Evolutionary conservation across 2,888 invertebrate genomes (phyloP), one percentile per base, ranked within the genome.

Genomic region (Lasiommata megera): DNA sequence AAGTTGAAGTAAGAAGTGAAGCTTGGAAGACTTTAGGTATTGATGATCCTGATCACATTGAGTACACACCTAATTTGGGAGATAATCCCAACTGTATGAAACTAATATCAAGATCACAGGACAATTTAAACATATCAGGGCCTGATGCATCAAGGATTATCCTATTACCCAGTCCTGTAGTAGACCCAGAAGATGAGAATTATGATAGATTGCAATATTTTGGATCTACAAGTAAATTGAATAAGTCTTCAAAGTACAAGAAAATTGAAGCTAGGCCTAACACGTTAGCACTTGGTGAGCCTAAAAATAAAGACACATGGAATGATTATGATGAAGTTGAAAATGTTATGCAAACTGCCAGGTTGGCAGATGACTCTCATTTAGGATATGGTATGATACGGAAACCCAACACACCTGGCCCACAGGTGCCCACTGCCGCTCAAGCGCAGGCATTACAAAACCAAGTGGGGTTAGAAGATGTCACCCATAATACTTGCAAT

Each of bases 171-270:
- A 89, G 85, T 64, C 87, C 88, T 55, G 79, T 81, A 38, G 82
- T 90, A 16, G 90, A 88, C 56, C 89, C 91, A 17, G 91, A 90
- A 61, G 92, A 93, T 72, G 91, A 93, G 60, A 93, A 94, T 72
- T 97, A 97, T 80, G 96, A 96, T 78, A 94, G 94, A 61, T 81
- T 97, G 58, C 95, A 96, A 73, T 95, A 96, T 75, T 94, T 96
- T 73, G 95, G 96, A 9, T 94, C 96, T 0, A 93, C 94, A 57
- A 94, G 94, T 64, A 95, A 94, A 82, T 80, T 92, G 58, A 92
- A 92, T 71, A 92, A 93, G 54, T 94, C 94, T 63, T 87, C 90
- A 0, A 74, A 79, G 14, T 96, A 96, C 73, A 95, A 95, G 73
- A 94, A 94, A 63, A 93, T 95, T 54, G 92, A 93, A 52, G 90